phyloP scores from a whole-genome alignment of 2,797 vertebrate species.

The Adrianichthys oophorus region DNA sequence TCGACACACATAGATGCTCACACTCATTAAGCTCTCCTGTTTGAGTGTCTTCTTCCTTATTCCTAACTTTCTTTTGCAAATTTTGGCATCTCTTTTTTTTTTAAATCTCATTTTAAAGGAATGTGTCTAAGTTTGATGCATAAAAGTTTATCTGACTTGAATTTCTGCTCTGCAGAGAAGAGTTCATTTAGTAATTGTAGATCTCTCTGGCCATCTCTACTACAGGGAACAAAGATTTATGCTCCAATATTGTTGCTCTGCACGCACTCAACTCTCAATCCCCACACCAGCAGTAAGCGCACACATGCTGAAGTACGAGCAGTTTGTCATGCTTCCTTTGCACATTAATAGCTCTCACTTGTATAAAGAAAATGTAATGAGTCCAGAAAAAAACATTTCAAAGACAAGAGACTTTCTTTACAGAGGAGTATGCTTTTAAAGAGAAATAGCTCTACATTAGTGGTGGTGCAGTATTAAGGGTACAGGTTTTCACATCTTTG shows the following conservation, averaged over 20 bases:
- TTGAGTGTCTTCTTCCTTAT: no score
- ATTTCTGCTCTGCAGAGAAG: no score
- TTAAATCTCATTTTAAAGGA: no score
- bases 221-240: slow-evolving; percentile 23
- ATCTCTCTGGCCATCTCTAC: slow-evolving; percentile 8
- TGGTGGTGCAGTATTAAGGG: slow-evolving; percentile 11
- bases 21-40: background rate
- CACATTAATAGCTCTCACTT: slow-evolving; percentile 28
- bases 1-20: background rate
- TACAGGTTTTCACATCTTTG: slow-evolving; percentile 12
- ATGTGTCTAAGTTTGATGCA: no score
- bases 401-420: slow-evolving; percentile 9
- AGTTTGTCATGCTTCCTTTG: slow-evolving; percentile 9
- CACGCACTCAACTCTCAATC: no score
- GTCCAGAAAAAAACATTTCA: slow-evolving; percentile 25
- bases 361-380: slow-evolving; percentile 40
- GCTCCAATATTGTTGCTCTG: slow-evolving; percentile 20
- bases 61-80: no score
- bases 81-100: no score
- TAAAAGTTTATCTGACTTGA: no score
- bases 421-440: background rate
- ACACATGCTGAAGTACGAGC: slow-evolving; percentile 1
- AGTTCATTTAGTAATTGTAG: slow-evolving; percentile 16
- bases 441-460: no score
- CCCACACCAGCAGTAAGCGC: slow-evolving; percentile 4